A percentile compares a stretch with the other conserved stretches of the same genome.
Conservation (phyloP, 2,113 vertebrate genomes). For the Trematomus loennbergii region DNA sequence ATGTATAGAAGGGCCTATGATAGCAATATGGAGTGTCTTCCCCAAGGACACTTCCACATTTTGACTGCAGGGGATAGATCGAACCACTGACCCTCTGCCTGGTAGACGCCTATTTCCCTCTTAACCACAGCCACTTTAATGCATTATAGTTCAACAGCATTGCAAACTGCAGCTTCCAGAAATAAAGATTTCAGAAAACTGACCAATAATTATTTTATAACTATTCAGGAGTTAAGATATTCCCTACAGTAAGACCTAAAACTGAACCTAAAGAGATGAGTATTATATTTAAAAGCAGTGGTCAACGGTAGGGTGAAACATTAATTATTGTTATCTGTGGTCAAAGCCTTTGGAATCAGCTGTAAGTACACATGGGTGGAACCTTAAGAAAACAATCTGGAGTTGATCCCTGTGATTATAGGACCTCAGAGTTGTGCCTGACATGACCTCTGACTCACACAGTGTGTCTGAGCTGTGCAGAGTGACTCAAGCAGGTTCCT, state of each 20-base stretch:
- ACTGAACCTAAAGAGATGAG: neutral
- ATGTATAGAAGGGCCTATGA: no score
- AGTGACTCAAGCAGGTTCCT: slow-evolving; percentile 29
- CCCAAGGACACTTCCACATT: no score
- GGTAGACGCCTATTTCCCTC: no score
- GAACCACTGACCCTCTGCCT: no score
- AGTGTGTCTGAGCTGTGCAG: slow-evolving; percentile 18
- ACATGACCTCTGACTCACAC: slow-evolving; percentile 21
- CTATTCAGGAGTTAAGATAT: neutral
- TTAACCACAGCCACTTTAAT: neutral
- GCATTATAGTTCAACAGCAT: neutral
- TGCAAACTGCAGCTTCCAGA: neutral
- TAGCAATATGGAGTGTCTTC: no score
- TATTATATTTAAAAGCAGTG: neutral
- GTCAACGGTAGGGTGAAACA: neutral
- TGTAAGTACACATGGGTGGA: slow-evolving; percentile 6
- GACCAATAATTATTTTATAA: neutral
- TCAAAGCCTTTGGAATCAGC: neutral
- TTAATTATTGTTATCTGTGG: neutral
- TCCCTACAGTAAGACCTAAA: neutral
- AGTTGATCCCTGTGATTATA: slow-evolving; percentile 32
- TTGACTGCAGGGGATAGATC: no score
- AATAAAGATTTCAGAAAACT: neutral
- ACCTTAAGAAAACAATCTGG: slow-evolving; percentile 8
- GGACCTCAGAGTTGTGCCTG: slow-evolving; percentile 2